A percentile compares a stretch with the other conserved stretches of the same genome.
Conservation (phyloP, 2,888 invertebrate genomes). For the Acanthosepion esculentum region DNA sequence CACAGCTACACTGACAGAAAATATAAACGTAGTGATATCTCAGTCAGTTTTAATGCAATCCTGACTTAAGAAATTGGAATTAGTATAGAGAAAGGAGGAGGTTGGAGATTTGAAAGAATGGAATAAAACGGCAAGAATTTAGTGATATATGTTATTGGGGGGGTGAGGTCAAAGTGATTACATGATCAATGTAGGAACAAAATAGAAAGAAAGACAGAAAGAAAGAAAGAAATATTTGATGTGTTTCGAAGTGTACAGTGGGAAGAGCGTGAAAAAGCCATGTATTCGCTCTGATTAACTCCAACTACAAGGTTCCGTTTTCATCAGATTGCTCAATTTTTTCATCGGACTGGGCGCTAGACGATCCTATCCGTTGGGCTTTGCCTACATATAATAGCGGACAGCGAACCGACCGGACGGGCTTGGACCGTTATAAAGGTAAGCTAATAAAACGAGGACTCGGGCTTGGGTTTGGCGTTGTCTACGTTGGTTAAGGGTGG, state of each 20-base stretch:
- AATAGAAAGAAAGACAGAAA: neutral
- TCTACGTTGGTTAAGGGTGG: neutral
- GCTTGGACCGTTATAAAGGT: slow-evolving; percentile 6
- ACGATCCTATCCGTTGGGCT: neutral
- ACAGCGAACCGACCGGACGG: slow-evolving; percentile 20
- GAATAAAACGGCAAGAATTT: neutral
- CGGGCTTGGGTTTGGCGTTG: neutral
- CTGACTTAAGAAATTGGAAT: neutral
- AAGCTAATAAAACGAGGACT: neutral
- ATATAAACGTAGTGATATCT: neutral
- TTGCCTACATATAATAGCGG: neutral
- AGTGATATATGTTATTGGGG: neutral
- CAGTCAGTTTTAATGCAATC: neutral
- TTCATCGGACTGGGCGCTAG: slow-evolving; percentile 22
- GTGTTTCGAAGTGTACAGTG: slow-evolving; percentile 22
- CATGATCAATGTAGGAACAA: neutral
- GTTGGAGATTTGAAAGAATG: neutral
- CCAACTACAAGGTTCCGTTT: neutral
- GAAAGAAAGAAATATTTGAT: slow-evolving; percentile 8
- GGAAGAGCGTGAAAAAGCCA: neutral
- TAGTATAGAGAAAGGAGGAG: neutral
- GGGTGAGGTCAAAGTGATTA: neutral
- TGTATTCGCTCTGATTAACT: slow-evolving; percentile 20
- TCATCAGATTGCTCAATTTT: neutral
- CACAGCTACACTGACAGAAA: neutral